Base-by-base conservation (phyloP, 2,113 vertebrate species). In the Dryoscopus gambensis region DNA sequence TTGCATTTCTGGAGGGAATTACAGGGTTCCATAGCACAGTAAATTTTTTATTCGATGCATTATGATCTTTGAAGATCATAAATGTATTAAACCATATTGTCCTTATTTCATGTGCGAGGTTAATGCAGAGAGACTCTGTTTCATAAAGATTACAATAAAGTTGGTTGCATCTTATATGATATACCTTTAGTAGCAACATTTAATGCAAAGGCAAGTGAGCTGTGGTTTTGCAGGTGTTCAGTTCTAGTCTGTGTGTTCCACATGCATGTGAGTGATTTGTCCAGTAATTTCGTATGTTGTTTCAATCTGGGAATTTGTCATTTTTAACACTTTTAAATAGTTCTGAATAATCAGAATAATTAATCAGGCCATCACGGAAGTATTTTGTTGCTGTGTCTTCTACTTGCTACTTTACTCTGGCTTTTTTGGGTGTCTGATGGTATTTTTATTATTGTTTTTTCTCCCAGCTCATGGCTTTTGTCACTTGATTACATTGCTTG, bases 361-460 rank as follows among this genome's bases (percentile, higher is more conserved):
- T 25, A 20, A 17, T 16, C 21, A 55, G 59, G 16, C 18, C 13
- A 30, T 42, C 3, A 3, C 0, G 1, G 55, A 35, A 8, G 22
- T 37, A 6, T 64, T 79, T 75, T n/a, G 6, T 52, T 59, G 2
- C 10, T 30, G 7, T 56, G 9, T 16, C 33, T 94, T 86, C 65
- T 67, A 6, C 31, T 50, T 65, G 13, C 37, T 80, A 2, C 22
- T 53, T 53, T 20, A 9, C 11, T 49, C 13, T 40, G 35, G 21
- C 7, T 65, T 75, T 82, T 93, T 49, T 22, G 2, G 14, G 25
- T n/a, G 10, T 42, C 39, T 70, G 14, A 10, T 82, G 73, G 15
- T 47, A 12, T 73, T 80, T 63, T 37, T 52, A 22, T 17, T 1
- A 5, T 17, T 75, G 9, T 28, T 67, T 42, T 42, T 80, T 15